Conservation (phyloP, 35 echinoderm and acorn worm genomes). For the Ophiothrix spiculata region DNA sequence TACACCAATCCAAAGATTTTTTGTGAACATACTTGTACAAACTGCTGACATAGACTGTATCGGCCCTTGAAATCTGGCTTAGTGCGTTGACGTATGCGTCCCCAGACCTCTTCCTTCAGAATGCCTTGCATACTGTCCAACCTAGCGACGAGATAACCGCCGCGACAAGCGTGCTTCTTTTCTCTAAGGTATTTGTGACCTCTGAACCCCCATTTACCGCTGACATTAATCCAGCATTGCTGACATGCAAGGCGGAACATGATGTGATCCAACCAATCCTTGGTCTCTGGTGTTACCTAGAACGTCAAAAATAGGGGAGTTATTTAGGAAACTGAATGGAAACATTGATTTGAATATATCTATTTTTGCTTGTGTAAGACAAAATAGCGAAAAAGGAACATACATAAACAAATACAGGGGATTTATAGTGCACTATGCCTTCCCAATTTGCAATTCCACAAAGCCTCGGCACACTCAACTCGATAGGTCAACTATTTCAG, state of each 20-base stretch:
- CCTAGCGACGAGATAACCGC: slow-evolving; percentile 56
- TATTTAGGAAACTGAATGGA: too few species aligned
- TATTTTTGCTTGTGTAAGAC: too few species aligned
- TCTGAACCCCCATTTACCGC: slow-evolving; percentile 33
- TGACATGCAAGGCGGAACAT: slow-evolving; percentile 58
- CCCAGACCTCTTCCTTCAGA: slow-evolving; percentile 37
- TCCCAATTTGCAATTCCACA: too few species aligned
- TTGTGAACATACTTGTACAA: too few species aligned
- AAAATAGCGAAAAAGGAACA: too few species aligned
- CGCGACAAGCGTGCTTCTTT: slow-evolving; percentile 42
- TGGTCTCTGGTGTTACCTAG: slow-evolving; percentile 23
- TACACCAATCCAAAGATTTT: too few species aligned
- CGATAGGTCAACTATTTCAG: too few species aligned
- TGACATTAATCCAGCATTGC: slow-evolving; percentile 41
- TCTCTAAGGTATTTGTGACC: slow-evolving; percentile 22
- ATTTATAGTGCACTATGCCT: too few species aligned
- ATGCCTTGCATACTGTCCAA: slow-evolving; percentile 19
- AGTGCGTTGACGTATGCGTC: slow-evolving; percentile 45
- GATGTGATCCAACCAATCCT: slow-evolving; percentile 39
- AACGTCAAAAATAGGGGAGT: background rate
- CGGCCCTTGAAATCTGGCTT: slow-evolving; percentile 34
- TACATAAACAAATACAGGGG: too few species aligned
- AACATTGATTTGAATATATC: too few species aligned
- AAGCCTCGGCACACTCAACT: too few species aligned
- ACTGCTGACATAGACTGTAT: slow-evolving; percentile 56